A percentile compares a stretch with the other conserved stretches of the same genome.
phyloP scores from a whole-genome alignment of 2,888 invertebrate species.

The Acanthosepion esculentum region DNA sequence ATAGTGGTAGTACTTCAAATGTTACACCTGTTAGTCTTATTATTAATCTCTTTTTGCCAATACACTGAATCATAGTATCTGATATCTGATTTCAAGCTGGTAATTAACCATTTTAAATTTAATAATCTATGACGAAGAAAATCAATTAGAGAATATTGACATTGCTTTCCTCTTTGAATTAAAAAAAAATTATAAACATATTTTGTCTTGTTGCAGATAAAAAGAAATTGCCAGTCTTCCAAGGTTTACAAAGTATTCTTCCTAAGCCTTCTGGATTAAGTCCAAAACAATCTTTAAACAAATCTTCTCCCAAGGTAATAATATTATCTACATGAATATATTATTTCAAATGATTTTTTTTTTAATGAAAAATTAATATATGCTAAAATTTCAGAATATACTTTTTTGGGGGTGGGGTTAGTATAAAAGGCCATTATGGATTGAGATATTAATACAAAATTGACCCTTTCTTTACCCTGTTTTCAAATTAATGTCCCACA shows the following conservation, averaged over 20 bases:
- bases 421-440: background rate
- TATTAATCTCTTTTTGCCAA: background rate
- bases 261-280: background rate
- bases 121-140: background rate
- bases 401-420: no score
- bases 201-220: conserved; percentile 39
- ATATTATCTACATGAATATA: background rate
- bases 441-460: background rate
- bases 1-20: background rate
- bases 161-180: background rate
- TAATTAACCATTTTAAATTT: background rate
- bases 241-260: conserved; percentile 44
- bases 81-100: no score
- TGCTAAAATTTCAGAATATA: no score
- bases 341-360: background rate
- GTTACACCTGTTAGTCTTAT: background rate
- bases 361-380: background rate
- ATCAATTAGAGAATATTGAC: background rate
- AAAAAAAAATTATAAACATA: background rate
- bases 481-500: background rate
- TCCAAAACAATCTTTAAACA: conserved; percentile 14
- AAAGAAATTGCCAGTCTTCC: conserved; percentile 1
- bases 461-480: background rate
- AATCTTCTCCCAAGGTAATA: conserved; percentile 40
- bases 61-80: no score